These are phyloP conservation scores for Sebastes nivosus DNA, from an alignment of 2,797 vertebrate species.

Conservation along the genomic window DNA sequence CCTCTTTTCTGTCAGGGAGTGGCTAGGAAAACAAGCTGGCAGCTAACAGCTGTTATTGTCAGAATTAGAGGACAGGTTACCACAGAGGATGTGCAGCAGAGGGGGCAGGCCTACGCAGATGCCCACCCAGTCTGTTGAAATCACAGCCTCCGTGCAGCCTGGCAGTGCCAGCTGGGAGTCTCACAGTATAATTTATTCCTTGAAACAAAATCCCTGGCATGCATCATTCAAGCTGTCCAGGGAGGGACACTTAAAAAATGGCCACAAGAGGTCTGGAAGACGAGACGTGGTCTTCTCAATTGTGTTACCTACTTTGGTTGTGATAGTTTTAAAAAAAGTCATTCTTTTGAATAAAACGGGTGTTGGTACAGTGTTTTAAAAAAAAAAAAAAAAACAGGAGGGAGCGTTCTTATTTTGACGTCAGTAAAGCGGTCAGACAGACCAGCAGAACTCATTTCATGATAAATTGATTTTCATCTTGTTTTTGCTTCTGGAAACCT, in stretches of 20 bases:
- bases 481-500: constrained; percentile 34
- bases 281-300: background rate
- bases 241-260: constrained; percentile 41
- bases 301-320: background rate
- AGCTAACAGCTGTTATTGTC: constrained; percentile 46
- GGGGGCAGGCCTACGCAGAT: constrained; percentile 32
- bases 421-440: background rate
- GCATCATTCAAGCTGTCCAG: constrained; percentile 33
- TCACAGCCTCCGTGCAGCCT: constrained; percentile 45
- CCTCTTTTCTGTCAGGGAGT: constrained; percentile 35
- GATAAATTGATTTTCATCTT: constrained; percentile 12
- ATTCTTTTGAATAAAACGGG: background rate
- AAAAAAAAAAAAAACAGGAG: background rate
- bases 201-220: constrained; percentile 30
- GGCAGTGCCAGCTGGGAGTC: constrained; percentile 57
- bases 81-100: constrained; percentile 64
- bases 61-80: constrained; percentile 73
- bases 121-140: constrained; percentile 60
- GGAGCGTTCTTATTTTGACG: background rate
- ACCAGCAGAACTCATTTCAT: background rate
- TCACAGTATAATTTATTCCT: constrained; percentile 55
- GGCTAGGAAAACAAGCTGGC: constrained; percentile 21
- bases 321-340: background rate
- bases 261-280: constrained; percentile 30
- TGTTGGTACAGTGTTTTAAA: background rate